phyloP scores from a whole-genome alignment of 2,797 vertebrate species.

The Leptoclinus maculatus region DNA sequence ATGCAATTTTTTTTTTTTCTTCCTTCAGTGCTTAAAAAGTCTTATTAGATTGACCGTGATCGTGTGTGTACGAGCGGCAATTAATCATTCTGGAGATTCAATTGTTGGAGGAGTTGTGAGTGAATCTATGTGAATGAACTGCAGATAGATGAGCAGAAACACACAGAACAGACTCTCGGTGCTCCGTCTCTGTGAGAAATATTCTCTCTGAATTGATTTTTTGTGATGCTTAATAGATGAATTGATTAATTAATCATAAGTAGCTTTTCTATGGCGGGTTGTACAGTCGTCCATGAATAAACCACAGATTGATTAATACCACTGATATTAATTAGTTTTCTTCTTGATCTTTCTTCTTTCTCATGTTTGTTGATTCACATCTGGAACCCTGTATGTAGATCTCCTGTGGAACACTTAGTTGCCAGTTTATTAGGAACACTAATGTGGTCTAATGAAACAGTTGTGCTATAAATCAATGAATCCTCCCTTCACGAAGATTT shows the following conservation, averaged over 20 bases:
- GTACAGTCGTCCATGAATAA: background rate
- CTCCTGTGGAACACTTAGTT: background rate
- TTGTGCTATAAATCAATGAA: background rate
- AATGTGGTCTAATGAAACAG: background rate
- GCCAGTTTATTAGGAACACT: background rate
- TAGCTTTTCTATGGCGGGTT: background rate
- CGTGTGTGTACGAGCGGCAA: slow-evolving; percentile 34
- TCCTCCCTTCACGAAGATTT: background rate
- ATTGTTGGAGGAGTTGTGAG: slow-evolving; percentile 5
- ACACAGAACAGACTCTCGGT: background rate
- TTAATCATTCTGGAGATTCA: slow-evolving; percentile 40
- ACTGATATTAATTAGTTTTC: background rate
- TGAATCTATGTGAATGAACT: background rate
- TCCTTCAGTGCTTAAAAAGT: slow-evolving; percentile 16
- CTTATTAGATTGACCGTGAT: slow-evolving; percentile 45
- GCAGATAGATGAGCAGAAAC: background rate
- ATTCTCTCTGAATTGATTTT: slow-evolving; percentile 3
- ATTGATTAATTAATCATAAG: background rate
- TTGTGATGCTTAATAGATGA: background rate
- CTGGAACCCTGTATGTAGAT: background rate
- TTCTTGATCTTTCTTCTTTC: background rate
- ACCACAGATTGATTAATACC: background rate
- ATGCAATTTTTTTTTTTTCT: background rate
- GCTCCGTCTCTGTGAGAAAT: background rate
- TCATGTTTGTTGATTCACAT: background rate